These are phyloP conservation scores for Hephaestus fuliginosus DNA, from an alignment of 2,797 vertebrate genomes.

Conservation along the genomic window DNA sequence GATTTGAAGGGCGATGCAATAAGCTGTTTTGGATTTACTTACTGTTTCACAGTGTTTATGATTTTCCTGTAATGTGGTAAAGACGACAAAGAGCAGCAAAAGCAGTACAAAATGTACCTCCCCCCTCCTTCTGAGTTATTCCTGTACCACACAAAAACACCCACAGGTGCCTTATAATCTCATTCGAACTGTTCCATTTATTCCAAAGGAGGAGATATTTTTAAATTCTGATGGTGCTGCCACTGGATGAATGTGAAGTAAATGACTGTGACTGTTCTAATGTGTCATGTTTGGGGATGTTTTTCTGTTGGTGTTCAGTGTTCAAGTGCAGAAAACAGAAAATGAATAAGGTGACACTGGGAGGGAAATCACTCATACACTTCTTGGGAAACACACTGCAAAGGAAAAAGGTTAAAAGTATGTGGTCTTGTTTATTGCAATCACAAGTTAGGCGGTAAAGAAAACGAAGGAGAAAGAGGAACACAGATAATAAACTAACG, in stretches of 20 bases:
- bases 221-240: conserved; percentile 23
- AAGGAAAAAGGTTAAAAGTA: not conserved
- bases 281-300: conserved; percentile 4
- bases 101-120: not conserved
- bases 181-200: conserved; percentile 34
- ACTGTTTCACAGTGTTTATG: conserved; percentile 8
- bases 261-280: conserved; percentile 37
- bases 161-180: conserved; percentile 25
- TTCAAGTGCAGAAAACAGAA: conserved; percentile 38
- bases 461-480: not conserved
- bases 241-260: conserved; percentile 10
- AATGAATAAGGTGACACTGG: conserved; percentile 4
- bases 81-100: not conserved
- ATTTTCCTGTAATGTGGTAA: conserved; percentile 13
- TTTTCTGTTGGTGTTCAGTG: not conserved
- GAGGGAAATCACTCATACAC: not conserved
- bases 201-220: conserved; percentile 26
- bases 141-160: conserved; percentile 22
- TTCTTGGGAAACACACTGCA: not conserved
- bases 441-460: not conserved
- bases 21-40: not conserved
- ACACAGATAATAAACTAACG: not conserved
- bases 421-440: not conserved
- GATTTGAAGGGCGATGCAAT: conserved; percentile 3
- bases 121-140: conserved; percentile 11